Evolutionary conservation across 2,113 vertebrate genomes (phyloP).

Genomic region (Donacobius atricapilla): DNA sequence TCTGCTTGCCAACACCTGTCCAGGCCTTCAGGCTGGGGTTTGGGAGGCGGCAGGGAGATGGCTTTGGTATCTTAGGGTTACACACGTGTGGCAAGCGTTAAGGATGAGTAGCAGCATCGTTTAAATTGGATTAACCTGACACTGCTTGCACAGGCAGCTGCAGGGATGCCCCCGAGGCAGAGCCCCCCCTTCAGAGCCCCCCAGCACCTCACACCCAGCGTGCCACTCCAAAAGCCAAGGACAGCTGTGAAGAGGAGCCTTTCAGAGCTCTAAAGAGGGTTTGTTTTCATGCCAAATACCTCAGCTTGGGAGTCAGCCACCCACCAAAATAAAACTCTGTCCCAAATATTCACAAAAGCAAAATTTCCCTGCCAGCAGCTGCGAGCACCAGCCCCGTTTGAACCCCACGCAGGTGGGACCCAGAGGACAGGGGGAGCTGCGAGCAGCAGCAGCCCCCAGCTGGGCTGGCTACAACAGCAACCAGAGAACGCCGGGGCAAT

Average conservation of each 20-base stretch:
- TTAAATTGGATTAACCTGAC: not conserved
- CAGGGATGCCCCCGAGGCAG: not conserved
- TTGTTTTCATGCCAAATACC: not conserved
- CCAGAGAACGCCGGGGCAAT: not conserved
- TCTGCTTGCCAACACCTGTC: not conserved
- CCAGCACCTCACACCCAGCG: accelerated
- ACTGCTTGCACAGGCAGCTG: not conserved
- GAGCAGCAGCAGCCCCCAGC: not conserved
- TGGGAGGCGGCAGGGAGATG: not conserved
- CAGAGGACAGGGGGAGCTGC: not conserved
- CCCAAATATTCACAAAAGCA: not conserved
- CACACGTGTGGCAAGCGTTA: not conserved
- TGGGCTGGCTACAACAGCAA: not conserved
- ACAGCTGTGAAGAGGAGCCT: not conserved
- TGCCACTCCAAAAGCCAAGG: not conserved
- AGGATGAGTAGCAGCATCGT: not conserved
- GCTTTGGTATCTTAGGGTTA: not conserved
- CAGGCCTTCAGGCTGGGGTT: not conserved
- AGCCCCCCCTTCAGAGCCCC: not conserved
- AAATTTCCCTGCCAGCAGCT: not conserved
- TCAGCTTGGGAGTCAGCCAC: not conserved
- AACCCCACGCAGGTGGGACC: not conserved
- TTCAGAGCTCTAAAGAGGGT: accelerated
- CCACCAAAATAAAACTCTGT: not conserved
- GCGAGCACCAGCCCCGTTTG: not conserved